These are phyloP conservation scores for Pachliopta kotzebuea DNA, from an alignment of 2,888 invertebrate species.

Conservation along the genomic window DNA sequence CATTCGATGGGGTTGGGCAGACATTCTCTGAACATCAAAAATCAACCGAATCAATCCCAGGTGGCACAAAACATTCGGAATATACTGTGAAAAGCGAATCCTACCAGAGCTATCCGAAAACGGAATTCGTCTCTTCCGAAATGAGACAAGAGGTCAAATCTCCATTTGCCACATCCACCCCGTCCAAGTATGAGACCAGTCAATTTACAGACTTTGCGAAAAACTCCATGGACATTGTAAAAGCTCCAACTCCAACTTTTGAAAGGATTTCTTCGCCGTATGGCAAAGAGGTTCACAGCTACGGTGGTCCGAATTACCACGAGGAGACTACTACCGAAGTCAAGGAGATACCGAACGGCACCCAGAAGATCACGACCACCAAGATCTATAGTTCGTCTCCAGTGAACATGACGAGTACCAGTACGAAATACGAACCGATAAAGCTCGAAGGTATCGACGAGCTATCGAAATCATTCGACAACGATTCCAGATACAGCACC, in stretches of 20 bases:
- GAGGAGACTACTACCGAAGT: slow-evolving; percentile 77
- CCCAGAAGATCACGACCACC: slow-evolving; percentile 78
- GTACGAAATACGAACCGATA: slow-evolving; percentile 71
- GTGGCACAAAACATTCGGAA: slow-evolving; percentile 68
- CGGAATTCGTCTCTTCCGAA: slow-evolving; percentile 60
- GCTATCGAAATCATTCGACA: slow-evolving; percentile 74
- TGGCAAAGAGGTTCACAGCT: slow-evolving; percentile 62
- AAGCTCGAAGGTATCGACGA: slow-evolving; percentile 77
- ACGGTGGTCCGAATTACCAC: slow-evolving; percentile 69
- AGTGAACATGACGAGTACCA: slow-evolving; percentile 72
- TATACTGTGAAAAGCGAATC: slow-evolving; percentile 66
- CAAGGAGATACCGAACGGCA: slow-evolving; percentile 78
- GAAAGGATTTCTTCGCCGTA: slow-evolving; percentile 69
- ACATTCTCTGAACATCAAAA: slow-evolving; percentile 68
- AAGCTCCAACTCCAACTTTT: slow-evolving; percentile 64
- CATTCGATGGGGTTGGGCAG: slow-evolving; percentile 66
- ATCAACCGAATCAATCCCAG: slow-evolving; percentile 68
- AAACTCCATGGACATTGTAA: slow-evolving; percentile 59
- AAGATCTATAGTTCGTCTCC: slow-evolving; percentile 81
- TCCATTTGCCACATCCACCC: slow-evolving; percentile 65
- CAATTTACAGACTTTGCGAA: slow-evolving; percentile 42
- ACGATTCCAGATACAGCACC: slow-evolving; percentile 73
- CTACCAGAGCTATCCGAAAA: slow-evolving; percentile 66
- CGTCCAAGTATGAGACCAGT: slow-evolving; percentile 54
- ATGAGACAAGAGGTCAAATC: slow-evolving; percentile 61